Percentiles rank a stretch among this genome's conserved stretches.
phyloP scores from a whole-genome alignment of 2,888 invertebrate genomes.

The Stenodema calcarata region DNA sequence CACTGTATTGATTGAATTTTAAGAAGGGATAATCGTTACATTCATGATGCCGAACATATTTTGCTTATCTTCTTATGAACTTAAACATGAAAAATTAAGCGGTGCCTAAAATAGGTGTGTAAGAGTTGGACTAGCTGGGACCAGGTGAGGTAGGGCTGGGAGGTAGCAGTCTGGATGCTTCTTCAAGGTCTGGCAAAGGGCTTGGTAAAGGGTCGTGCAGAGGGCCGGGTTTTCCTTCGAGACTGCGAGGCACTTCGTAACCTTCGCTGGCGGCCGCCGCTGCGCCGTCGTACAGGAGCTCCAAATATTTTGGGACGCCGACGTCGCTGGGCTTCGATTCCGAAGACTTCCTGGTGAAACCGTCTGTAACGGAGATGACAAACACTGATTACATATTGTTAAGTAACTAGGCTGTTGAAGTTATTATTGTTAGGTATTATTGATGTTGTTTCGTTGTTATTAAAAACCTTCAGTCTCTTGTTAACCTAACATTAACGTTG shows the following conservation, averaged over 20 bases:
- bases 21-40: too few relatives aligned
- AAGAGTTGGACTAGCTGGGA: slow-evolving; percentile 25
- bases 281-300: slow-evolving; percentile 68
- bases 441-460: too few relatives aligned
- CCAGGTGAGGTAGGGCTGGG: slow-evolving; percentile 39
- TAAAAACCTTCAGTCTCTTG: too few relatives aligned
- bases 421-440: too few relatives aligned
- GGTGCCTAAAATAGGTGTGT: background rate
- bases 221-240: slow-evolving; percentile 25
- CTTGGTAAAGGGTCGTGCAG: background rate
- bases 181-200: slow-evolving; percentile 19
- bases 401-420: too few relatives aligned
- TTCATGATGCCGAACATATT: too few relatives aligned
- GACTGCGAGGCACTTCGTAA: slow-evolving; percentile 50
- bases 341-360: background rate
- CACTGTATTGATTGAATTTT: too few relatives aligned
- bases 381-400: too few relatives aligned
- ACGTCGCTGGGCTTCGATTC: background rate
- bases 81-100: background rate
- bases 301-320: slow-evolving; percentile 69
- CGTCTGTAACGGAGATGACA: slow-evolving; percentile 11
- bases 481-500: too few relatives aligned
- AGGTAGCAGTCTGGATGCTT: slow-evolving; percentile 27
- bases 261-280: slow-evolving; percentile 20
- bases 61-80: too few relatives aligned